Evolutionary conservation across 2,797 vertebrate genomes (phyloP), one percentile per base, ranked within the genome.

Genomic region (Psittacula echo): DNA sequence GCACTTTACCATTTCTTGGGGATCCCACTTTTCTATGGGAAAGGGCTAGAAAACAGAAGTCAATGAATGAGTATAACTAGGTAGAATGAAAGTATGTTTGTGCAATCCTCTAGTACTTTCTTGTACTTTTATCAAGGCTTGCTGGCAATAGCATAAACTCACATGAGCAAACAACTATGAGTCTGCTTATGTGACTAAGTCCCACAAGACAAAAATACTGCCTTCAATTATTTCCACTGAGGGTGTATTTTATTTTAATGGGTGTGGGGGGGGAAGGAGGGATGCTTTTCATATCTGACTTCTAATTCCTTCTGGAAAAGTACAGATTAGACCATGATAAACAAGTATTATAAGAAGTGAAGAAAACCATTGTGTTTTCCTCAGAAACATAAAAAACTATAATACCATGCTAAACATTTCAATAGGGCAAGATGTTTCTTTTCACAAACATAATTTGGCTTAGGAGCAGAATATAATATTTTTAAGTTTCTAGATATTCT

Each of bases 51-150:
- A 90, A 94, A 83, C 37, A 85, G 50, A 76, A 83, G 61, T 80
- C 39, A 89, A 45, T 93, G 82, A 82, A 88, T 53, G 21, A 1
- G 0, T 71, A 53, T 83, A 77, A 58, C n/a, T 71, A 82, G 22
- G 50, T 47, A 74, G 51, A 89, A 87, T 30, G 83, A 30, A 95
- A 90, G 53, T 53, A 90, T 20, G 5, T 80, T 76, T 82, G 71
- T 1, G 3, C 67, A 93, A 54, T 39, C 44, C 67, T 82, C 37
- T 58, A 88, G 53, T 82, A 73, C 41, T 45, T 66, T 89, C 42
- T 30, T 85, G 41, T 94, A 66, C 66, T 95, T 95, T 95, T 92
- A 92, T 94, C 84, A 92, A 76, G 62, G 12, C 42, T 94, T 95
- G 81, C 71, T 96, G 84, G 74, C 87, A 96, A 91, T 51, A 96